Evolutionary conservation across 2,888 invertebrate species (phyloP).

Genomic region (Thysanoteuthis rhombus): DNA sequence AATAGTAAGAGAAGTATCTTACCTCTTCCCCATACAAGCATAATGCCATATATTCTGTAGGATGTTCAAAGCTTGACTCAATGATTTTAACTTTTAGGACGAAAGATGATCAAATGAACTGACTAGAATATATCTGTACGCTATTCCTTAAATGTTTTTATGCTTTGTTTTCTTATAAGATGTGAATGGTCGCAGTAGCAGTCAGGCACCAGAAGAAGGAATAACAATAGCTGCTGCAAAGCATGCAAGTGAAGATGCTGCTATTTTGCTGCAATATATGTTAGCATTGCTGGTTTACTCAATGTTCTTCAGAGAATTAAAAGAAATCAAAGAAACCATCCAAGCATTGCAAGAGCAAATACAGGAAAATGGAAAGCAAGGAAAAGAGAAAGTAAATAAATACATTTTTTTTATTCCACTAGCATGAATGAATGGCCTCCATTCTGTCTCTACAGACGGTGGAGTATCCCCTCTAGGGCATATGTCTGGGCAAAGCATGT

Average conservation of each 20-base stretch:
- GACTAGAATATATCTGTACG: not conserved
- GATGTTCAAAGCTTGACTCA: too few relatives aligned
- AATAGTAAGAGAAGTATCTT: too few relatives aligned
- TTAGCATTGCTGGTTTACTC: slow-evolving; percentile 68
- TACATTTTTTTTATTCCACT: not conserved
- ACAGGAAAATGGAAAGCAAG: not conserved
- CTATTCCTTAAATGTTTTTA: not conserved
- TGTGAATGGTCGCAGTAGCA: too few relatives aligned
- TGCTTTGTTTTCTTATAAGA: not conserved
- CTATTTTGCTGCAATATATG: slow-evolving; percentile 66
- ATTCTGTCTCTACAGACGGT: too few relatives aligned
- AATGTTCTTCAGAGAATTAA: slow-evolving; percentile 61
- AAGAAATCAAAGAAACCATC: slow-evolving; percentile 35
- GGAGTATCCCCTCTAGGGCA: too few relatives aligned
- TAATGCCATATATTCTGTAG: too few relatives aligned
- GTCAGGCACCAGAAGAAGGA: slow-evolving; percentile 36
- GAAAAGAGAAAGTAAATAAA: not conserved
- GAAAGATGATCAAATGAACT: too few relatives aligned
- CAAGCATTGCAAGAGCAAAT: not conserved
- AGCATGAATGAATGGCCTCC: too few relatives aligned
- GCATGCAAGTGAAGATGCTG: slow-evolving; percentile 68
- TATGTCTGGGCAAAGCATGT: too few relatives aligned
- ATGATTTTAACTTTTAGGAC: too few relatives aligned
- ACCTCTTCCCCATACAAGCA: too few relatives aligned
- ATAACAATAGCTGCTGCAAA: slow-evolving; percentile 66